phyloP scores from a whole-genome alignment of 92 coral and sea anemone genomes.

The Montipora capitata region DNA sequence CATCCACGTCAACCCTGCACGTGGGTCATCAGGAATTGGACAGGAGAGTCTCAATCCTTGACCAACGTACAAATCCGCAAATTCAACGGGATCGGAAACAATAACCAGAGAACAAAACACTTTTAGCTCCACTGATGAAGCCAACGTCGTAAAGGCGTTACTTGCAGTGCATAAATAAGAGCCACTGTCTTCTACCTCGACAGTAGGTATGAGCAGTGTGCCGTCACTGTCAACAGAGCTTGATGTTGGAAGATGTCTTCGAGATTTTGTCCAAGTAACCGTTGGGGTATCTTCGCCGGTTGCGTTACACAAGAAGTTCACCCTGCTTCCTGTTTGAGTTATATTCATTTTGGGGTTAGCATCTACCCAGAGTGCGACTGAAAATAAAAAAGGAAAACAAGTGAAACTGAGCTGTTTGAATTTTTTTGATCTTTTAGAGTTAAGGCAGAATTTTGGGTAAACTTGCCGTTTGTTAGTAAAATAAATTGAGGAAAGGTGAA shows the following conservation, averaged over 20 bases:
- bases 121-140: constrained; percentile 1
- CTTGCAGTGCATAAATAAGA: constrained; percentile 43
- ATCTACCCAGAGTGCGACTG: neutral
- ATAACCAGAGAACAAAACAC: neutral
- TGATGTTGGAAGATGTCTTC: constrained; percentile 15
- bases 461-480: no score
- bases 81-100: neutral
- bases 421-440: no score
- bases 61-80: neutral
- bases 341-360: neutral
- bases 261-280: constrained; percentile 11
- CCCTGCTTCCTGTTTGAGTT: neutral
- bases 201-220: constrained; percentile 2
- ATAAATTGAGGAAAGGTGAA: no score
- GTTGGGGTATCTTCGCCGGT: neutral
- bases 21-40: neutral
- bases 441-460: no score
- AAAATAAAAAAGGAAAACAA: neutral
- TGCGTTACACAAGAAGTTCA: neutral
- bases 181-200: constrained; percentile 35
- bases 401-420: neutral
- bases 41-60: neutral
- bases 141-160: constrained; percentile 13
- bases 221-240: constrained; percentile 5
- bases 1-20: neutral